A percentile compares a stretch with the other conserved stretches of the same genome.
phyloP scores from a whole-genome alignment of 2,888 invertebrate genomes.

The Heliconius ismenius region DNA sequence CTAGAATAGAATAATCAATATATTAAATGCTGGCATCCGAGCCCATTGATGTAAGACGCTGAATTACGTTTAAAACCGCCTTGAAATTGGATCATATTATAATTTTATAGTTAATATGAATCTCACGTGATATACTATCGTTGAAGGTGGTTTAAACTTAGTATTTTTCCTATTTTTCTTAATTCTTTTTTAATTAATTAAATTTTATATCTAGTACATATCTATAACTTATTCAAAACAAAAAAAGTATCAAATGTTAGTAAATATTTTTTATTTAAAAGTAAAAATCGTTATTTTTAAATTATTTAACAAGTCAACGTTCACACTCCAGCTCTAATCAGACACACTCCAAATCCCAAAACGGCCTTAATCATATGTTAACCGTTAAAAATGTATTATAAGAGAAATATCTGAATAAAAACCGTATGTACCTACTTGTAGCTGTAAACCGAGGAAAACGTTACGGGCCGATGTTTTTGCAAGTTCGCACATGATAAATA shows the following conservation, averaged over 20 bases:
- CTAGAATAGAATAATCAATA: constrained; percentile 53
- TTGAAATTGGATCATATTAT: constrained; percentile 22
- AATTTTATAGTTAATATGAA: constrained; percentile 1
- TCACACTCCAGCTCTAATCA: constrained; percentile 14
- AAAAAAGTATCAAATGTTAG: background rate
- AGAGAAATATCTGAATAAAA: constrained; percentile 37
- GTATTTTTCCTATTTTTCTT: background rate
- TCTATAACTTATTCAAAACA: background rate
- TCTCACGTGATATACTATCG: background rate
- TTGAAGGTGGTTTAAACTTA: background rate
- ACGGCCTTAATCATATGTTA: constrained; percentile 29
- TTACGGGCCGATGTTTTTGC: constrained; percentile 54
- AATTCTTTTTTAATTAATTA: background rate
- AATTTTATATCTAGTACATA: background rate
- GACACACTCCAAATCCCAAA: constrained; percentile 26
- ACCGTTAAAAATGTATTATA: constrained; percentile 37
- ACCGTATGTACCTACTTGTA: constrained; percentile 45
- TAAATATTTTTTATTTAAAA: background rate
- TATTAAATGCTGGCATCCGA: constrained; percentile 36
- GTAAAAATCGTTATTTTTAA: background rate
- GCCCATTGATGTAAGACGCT: constrained; percentile 26
- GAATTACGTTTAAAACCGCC: constrained; percentile 20
- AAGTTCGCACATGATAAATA: constrained; percentile 54
- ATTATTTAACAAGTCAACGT: constrained; percentile 5
- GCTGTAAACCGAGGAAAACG: constrained; percentile 63